phyloP scores from a whole-genome alignment of 2,797 vertebrate genomes.

The Sardinella longiceps region DNA sequence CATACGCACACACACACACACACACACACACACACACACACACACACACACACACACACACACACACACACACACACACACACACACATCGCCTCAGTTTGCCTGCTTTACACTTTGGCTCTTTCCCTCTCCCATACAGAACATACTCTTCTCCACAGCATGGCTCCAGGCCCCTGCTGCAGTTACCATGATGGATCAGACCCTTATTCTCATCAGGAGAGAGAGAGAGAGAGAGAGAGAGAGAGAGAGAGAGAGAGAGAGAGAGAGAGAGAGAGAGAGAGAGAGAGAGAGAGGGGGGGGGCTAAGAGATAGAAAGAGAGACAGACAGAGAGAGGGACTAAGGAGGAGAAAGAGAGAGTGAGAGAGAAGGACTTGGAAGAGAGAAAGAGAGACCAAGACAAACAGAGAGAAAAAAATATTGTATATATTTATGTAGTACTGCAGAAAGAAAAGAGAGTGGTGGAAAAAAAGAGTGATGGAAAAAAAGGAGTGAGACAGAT shows the following conservation, averaged over 20 bases:
- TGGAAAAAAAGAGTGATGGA: not conserved
- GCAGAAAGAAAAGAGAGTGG: not conserved
- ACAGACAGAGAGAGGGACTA: no score
- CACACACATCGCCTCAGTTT: not conserved
- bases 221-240: not conserved
- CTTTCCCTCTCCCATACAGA: not conserved
- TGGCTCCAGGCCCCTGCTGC: constrained; percentile 17
- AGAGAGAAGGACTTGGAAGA: no score
- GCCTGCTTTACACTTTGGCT: not conserved
- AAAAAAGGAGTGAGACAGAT: not conserved
- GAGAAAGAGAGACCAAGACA: not conserved
- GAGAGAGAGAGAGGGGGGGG: not conserved
- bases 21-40: not conserved
- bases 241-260: no score
- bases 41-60: constrained; percentile 1
- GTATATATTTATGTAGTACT: not conserved
- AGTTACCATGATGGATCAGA: constrained; percentile 36
- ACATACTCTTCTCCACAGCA: constrained; percentile 20
- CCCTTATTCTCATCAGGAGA: constrained; percentile 29
- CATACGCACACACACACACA: not conserved
- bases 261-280: no score
- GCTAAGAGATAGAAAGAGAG: not conserved
- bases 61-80: constrained; percentile 16
- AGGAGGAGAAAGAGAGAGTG: no score
- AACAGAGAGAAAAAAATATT: not conserved